Base-by-base conservation (phyloP, 2,888 invertebrate species). In the Chirona hameri region DNA sequence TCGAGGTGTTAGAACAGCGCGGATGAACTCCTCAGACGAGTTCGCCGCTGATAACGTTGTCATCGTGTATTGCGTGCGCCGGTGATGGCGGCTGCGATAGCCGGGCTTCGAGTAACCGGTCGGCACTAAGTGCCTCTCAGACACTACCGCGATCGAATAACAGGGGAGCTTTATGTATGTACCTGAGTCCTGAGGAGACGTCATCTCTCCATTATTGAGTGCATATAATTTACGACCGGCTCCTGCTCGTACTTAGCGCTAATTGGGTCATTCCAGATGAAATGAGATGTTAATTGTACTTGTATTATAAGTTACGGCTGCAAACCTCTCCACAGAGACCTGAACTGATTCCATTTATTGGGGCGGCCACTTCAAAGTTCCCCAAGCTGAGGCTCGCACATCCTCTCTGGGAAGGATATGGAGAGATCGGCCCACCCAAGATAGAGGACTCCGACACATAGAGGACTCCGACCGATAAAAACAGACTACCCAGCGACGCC, bases 191-290 rank as follows among this genome's bases (percentile, higher is more conserved):
- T 29, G 29, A 31, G 31, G 31, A 18, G 72, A 31, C 72, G 18
- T 72, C 15, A 18, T 31, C 29, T 31, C 72, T 3, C 31, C 72
- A 18, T 72, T 72, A 72, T 72, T 72, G 72, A 31, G 31, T 72
- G 72, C 72, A 72, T 72, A 72, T 76, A 76, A 76, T 46, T 76
- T 76, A 76, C 76, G 10, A 31, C 31, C 72, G 31, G 31, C 72
- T 72, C 15, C 65, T n/a, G 65, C n/a, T 27, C 31, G 5, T 72
- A 31, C 72, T 72, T 31, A 39, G 46, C 24, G 21, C 39, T 46
- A 76, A 76, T 76, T 76, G 76, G 31, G 24, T n/a, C 39, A 76
- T 39, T n/a, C 39, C 18, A 76, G 46, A 9, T 39, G 21, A 24
- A 76, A 76, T 46, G 46, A 76, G 76, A 76, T 76, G 24, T 46